These are phyloP conservation scores for Brenthis hecate DNA, from an alignment of 2,888 invertebrate genomes.

Conservation along the genomic window DNA sequence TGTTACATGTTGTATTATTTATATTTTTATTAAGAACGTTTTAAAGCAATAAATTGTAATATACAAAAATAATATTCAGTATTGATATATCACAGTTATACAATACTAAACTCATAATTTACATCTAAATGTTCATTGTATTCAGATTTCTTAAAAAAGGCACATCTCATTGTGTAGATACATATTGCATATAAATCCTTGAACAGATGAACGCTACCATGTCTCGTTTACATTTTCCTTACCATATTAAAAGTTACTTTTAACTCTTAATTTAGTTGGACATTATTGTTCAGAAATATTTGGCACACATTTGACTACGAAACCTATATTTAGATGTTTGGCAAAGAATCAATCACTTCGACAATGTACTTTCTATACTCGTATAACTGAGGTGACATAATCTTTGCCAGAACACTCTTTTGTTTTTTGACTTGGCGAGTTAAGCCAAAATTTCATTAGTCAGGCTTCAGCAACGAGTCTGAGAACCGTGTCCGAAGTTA, in stretches of 20 bases:
- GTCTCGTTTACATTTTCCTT: slow-evolving; percentile 24
- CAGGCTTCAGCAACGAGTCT: slow-evolving; percentile 23
- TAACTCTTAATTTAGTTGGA: slow-evolving; percentile 20
- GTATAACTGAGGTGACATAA: slow-evolving; percentile 21
- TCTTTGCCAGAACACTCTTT: slow-evolving; percentile 28
- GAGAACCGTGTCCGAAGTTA: slow-evolving; percentile 14
- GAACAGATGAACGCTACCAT: slow-evolving; percentile 8
- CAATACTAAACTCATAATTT: background rate
- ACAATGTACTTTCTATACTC: slow-evolving; percentile 31
- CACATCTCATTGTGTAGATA: slow-evolving; percentile 13
- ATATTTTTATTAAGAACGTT: no score
- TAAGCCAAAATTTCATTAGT: slow-evolving; percentile 33
- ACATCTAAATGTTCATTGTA: background rate
- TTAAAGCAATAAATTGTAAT: no score
- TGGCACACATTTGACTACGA: slow-evolving; percentile 35
- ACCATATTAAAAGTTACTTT: slow-evolving; percentile 25
- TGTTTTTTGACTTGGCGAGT: slow-evolving; percentile 26
- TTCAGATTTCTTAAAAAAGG: slow-evolving; percentile 4
- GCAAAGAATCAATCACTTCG: slow-evolving; percentile 35
- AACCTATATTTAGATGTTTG: slow-evolving; percentile 35
- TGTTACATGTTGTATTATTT: no score
- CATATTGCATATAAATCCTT: background rate
- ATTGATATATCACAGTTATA: background rate
- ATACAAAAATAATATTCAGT: background rate
- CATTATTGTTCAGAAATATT: slow-evolving; percentile 31